Evolutionary conservation across 2,797 vertebrate genomes (phyloP).

Genomic region (Eutrigla gurnardus): DNA sequence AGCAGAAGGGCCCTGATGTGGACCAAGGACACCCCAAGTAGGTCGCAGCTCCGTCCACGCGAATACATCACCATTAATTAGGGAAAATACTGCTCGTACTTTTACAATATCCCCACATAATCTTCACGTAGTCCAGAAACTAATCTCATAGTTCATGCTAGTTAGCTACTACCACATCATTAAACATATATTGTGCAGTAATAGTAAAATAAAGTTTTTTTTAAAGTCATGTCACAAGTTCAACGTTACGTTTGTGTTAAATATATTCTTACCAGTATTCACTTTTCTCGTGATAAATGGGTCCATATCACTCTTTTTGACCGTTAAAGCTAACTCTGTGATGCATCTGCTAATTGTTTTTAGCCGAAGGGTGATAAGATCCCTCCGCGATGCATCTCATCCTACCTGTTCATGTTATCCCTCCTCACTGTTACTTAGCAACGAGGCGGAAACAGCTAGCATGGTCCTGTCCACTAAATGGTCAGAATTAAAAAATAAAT

Average conservation of each 20-base stretch:
- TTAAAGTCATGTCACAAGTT: not conserved
- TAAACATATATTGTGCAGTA: not conserved
- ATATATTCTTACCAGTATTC: not conserved
- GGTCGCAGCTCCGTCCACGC: slow-evolving; percentile 40
- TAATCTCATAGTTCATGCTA: not conserved
- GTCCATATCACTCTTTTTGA: no score
- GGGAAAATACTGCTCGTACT: not conserved
- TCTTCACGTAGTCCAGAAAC: not conserved
- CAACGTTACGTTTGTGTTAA: not conserved
- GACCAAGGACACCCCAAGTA: slow-evolving; percentile 76
- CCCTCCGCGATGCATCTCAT: not conserved
- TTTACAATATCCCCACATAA: not conserved
- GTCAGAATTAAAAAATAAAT: no score
- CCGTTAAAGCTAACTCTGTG: no score
- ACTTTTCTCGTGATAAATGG: not conserved
- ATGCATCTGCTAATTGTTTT: not conserved
- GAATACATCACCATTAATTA: slow-evolving; percentile 22
- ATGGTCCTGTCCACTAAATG: not conserved
- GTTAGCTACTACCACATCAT: not conserved
- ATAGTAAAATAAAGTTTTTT: not conserved
- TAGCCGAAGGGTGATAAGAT: not conserved
- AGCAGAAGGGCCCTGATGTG: slow-evolving; percentile 59
- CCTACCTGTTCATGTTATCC: not conserved
- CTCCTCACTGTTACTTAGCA: not conserved
- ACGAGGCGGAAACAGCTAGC: not conserved